Percentiles rank a stretch among this genome's conserved stretches.
These are phyloP conservation scores for Amblyraja radiata DNA, from an alignment of 2,797 vertebrate genomes.

Conservation along the genomic window DNA sequence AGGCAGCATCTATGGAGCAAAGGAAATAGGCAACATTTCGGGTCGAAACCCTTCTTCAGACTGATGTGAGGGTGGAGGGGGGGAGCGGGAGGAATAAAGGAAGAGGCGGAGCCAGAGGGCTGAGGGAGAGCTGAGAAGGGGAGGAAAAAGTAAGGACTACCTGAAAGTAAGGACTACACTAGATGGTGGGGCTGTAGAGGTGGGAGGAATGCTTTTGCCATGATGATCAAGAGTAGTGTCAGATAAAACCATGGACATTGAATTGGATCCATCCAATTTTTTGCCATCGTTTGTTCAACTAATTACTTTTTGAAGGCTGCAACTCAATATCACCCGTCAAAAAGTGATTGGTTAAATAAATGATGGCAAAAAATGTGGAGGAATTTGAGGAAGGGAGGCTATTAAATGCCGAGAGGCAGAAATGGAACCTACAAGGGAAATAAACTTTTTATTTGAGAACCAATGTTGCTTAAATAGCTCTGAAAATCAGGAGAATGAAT, in stretches of 20 bases:
- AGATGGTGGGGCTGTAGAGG: background rate
- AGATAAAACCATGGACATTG: background rate
- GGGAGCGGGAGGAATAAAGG: too few relatives aligned
- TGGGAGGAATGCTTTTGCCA: background rate
- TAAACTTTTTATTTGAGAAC: background rate
- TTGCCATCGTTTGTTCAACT: too few relatives aligned
- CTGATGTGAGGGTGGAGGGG: too few relatives aligned
- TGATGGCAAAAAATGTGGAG: background rate
- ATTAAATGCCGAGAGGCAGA: background rate
- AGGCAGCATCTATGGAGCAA: too few relatives aligned
- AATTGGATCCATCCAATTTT: too few relatives aligned
- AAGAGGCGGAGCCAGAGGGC: too few relatives aligned
- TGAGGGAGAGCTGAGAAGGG: too few relatives aligned
- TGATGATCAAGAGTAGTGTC: background rate
- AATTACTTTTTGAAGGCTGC: too few relatives aligned
- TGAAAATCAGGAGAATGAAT: background rate
- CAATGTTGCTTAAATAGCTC: background rate
- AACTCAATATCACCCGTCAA: background rate
- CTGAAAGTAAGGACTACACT: too few relatives aligned
- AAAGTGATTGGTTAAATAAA: background rate
- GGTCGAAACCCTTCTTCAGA: too few relatives aligned
- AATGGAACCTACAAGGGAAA: background rate
- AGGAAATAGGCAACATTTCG: too few relatives aligned
- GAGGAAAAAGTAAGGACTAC: too few relatives aligned
- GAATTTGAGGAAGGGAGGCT: background rate